Conservation (phyloP, 2,113 vertebrate genomes). For the Python bivittatus region DNA sequence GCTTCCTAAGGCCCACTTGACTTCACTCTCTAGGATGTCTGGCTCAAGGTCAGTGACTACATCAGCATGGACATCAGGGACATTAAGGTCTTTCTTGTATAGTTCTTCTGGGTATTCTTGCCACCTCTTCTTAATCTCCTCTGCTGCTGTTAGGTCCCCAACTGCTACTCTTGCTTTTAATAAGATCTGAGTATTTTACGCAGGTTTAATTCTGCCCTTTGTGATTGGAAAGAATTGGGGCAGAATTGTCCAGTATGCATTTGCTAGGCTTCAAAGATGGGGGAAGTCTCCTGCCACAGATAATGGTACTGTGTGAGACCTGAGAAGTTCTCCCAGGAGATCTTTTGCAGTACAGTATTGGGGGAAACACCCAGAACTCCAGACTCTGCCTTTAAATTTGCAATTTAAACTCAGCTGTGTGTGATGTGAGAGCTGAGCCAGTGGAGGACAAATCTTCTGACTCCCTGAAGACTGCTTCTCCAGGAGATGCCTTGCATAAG, state of each 20-base stretch:
- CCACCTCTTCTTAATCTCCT: no score
- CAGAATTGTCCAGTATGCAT: background rate
- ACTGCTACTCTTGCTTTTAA: background rate
- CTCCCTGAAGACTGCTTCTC: background rate
- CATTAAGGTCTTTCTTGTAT: no score
- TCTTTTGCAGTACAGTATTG: background rate
- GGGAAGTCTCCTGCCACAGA: background rate
- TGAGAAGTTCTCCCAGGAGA: background rate
- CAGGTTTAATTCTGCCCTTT: background rate
- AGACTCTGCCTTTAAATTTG: background rate
- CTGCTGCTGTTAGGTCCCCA: no score
- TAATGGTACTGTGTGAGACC: background rate
- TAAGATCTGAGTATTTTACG: background rate
- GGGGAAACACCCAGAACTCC: background rate
- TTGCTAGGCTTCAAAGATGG: background rate
- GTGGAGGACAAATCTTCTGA: background rate
- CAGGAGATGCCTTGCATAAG: background rate
- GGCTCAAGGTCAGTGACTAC: no score
- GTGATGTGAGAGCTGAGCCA: background rate
- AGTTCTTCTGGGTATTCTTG: no score
- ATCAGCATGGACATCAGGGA: no score
- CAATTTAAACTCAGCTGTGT: background rate
- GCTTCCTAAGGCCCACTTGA: no score
- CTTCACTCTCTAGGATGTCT: no score
- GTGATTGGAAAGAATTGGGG: slow-evolving; percentile 1